A percentile compares a stretch with the other conserved stretches of the same genome.
phyloP scores from a whole-genome alignment of 2,888 invertebrate species.

The Patella pellucida region DNA sequence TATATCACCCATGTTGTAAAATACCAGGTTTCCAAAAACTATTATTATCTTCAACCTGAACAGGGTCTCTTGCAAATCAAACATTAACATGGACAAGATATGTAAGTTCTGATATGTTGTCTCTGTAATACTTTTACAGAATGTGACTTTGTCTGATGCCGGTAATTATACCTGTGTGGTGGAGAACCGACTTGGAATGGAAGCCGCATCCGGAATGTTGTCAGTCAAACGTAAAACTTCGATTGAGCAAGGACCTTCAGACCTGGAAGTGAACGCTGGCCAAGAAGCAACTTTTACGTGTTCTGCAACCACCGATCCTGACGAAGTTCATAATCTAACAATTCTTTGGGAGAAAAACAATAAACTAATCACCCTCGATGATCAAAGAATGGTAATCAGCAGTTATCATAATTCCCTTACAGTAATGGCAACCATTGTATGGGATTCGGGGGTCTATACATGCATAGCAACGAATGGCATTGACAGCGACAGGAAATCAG shows the following conservation, averaged over 20 bases:
- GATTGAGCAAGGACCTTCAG: conserved; percentile 82
- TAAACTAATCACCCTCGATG: conserved; percentile 85
- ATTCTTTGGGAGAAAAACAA: conserved; percentile 92
- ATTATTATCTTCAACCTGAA: no score
- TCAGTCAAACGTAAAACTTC: conserved; percentile 80
- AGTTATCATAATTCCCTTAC: conserved; percentile 87
- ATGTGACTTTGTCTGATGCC: conserved; percentile 88
- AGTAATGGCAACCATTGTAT: conserved; percentile 92
- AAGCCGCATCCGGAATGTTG: conserved; percentile 84
- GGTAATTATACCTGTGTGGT: conserved; percentile 95
- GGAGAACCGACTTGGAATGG: conserved; percentile 89
- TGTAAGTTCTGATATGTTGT: no score
- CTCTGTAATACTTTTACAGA: conserved; percentile 44
- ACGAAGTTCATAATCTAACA: conserved; percentile 77
- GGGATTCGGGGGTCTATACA: conserved; percentile 95
- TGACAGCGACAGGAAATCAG: conserved; percentile 87
- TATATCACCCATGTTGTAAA: no score
- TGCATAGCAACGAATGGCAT: conserved; percentile 92
- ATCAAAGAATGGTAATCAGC: conserved; percentile 68
- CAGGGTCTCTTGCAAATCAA: no score
- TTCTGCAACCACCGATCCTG: conserved; percentile 91
- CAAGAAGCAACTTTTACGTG: conserved; percentile 90
- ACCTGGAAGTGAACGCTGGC: conserved; percentile 92
- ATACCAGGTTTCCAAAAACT: no score
- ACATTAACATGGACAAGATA: no score